Percentiles rank a stretch among this genome's conserved stretches.
Conservation (phyloP, 2,113 vertebrate species). For the Chaenogobius annularis region DNA sequence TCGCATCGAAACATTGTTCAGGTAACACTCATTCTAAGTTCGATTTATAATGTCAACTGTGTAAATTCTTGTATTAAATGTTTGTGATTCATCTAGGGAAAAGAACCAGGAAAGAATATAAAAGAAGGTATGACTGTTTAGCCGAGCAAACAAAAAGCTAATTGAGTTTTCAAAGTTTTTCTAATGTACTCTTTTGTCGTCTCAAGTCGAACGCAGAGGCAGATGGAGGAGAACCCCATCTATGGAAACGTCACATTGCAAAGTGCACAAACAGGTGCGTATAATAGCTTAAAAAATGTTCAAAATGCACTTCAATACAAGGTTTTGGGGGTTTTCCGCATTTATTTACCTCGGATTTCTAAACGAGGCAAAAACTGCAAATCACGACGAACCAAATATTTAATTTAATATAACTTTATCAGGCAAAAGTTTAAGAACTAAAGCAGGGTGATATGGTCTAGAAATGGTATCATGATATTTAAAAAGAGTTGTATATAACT, state of each 20-base stretch:
- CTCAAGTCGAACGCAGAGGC: conserved; percentile 34
- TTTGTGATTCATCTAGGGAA: conserved; percentile 34
- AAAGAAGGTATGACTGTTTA: conserved; percentile 54
- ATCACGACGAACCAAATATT: too few species aligned
- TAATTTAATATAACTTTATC: too few species aligned
- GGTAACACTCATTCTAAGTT: conserved; percentile 48
- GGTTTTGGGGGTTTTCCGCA: too few species aligned
- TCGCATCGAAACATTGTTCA: conserved; percentile 44
- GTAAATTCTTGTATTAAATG: background rate
- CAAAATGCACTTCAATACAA: too few species aligned
- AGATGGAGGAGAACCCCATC: conserved; percentile 79
- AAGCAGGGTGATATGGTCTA: too few species aligned
- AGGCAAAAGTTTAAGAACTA: too few species aligned
- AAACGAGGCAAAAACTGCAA: too few species aligned
- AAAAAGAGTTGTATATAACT: too few species aligned
- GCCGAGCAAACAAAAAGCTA: background rate
- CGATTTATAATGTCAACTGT: background rate
- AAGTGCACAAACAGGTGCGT: conserved; percentile 52
- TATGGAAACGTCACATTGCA: conserved; percentile 70
- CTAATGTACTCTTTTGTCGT: conserved; percentile 19
- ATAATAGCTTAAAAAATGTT: background rate
- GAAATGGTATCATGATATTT: too few species aligned
- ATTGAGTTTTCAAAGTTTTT: too few species aligned
- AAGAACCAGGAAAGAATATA: conserved; percentile 33
- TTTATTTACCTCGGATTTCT: too few species aligned